A percentile compares a stretch with the other conserved stretches of the same genome.
Evolutionary conservation across 2,888 invertebrate species (phyloP).

Genomic region (Andrena bucephala): DNA sequence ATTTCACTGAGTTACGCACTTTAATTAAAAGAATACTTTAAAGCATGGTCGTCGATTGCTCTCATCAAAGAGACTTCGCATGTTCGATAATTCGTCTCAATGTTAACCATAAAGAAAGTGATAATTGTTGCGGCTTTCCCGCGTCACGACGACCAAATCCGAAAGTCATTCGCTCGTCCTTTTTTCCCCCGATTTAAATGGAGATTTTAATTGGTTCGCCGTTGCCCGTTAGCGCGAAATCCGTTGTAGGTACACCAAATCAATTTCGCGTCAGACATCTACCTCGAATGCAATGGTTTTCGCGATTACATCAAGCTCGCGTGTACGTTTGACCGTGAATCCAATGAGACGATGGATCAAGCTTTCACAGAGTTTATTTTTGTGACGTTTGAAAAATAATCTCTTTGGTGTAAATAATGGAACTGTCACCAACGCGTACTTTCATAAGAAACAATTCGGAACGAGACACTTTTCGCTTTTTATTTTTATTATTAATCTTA

Average conservation of each 20-base stretch:
- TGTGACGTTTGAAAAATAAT: slow-evolving; percentile 21
- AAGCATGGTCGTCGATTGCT: no score
- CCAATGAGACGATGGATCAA: background rate
- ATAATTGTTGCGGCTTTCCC: no score
- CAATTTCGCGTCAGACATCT: slow-evolving; percentile 34
- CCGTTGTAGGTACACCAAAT: slow-evolving; percentile 25
- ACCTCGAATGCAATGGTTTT: background rate
- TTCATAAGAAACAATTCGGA: no score
- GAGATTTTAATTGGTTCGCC: slow-evolving; percentile 37
- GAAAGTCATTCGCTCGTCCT: slow-evolving; percentile 9
- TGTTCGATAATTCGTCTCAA: no score
- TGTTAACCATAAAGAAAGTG: no score
- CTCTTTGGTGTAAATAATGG: background rate
- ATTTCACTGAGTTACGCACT: no score
- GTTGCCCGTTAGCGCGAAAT: background rate
- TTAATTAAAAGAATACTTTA: no score
- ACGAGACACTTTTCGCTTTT: no score
- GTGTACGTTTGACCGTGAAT: background rate
- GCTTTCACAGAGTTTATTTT: slow-evolving; percentile 29
- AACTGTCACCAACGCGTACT: background rate
- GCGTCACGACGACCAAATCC: background rate
- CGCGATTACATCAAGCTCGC: slow-evolving; percentile 24
- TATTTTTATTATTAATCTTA: no score
- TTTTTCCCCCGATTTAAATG: slow-evolving; percentile 20
- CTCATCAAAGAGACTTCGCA: no score